Evolutionary conservation across 2,888 invertebrate genomes (phyloP).

Genomic region (Neoaliturus tenellus): DNA sequence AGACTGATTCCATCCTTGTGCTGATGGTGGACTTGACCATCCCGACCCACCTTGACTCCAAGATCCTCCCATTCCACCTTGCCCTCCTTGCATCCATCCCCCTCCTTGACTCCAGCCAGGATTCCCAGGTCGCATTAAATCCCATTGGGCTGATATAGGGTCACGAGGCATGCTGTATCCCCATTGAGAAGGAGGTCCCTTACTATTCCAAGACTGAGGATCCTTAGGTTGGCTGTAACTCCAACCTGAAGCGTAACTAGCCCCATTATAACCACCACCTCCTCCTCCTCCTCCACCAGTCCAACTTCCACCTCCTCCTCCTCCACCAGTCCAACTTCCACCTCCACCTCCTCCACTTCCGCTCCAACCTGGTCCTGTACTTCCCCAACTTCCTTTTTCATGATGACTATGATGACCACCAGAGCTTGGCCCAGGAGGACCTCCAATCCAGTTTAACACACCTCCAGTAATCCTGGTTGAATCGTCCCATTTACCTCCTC

Average conservation of each 20-base stretch:
- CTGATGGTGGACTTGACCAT: background rate
- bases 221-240: constrained; percentile 45
- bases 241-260: constrained; percentile 52
- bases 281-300: constrained; percentile 12
- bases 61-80: background rate
- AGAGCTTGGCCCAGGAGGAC: constrained; percentile 18
- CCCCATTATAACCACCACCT: background rate
- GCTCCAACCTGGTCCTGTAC: constrained; percentile 2
- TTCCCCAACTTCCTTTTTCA: constrained; percentile 21
- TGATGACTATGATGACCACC: constrained; percentile 49
- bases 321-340: background rate
- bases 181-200: constrained; percentile 47
- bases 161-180: constrained; percentile 49
- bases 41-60: constrained; percentile 36
- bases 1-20: constrained; percentile 11
- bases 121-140: constrained; percentile 37
- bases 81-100: constrained; percentile 15
- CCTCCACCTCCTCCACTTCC: background rate
- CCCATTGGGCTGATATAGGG: constrained; percentile 54
- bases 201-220: constrained; percentile 39
- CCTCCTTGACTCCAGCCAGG: constrained; percentile 37
- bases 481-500: constrained; percentile 43
- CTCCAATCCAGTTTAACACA: constrained; percentile 42
- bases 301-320: constrained; percentile 10
- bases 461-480: constrained; percentile 23